Percentiles rank a stretch among this genome's conserved stretches.
These are phyloP conservation scores for Heteromurus nitidus DNA, from an alignment of 2,888 invertebrate species.

Conservation along the genomic window DNA sequence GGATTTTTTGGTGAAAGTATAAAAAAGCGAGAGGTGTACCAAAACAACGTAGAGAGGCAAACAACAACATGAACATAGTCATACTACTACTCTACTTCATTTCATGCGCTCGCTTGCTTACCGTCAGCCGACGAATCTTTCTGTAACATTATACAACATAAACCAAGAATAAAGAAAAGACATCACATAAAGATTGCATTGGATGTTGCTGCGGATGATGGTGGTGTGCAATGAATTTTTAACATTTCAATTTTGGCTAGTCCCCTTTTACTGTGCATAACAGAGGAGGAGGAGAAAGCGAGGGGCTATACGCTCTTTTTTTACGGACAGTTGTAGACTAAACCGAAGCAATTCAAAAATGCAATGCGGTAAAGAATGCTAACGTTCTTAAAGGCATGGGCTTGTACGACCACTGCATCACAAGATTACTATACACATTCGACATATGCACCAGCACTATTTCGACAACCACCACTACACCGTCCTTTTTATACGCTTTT, in stretches of 20 bases:
- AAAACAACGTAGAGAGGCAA: too few relatives aligned
- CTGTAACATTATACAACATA: slow-evolving; percentile 25
- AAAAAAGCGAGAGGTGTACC: too few relatives aligned
- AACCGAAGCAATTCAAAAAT: slow-evolving; percentile 42
- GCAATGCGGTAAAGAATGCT: slow-evolving; percentile 51
- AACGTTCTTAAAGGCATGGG: background rate
- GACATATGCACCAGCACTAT: slow-evolving; percentile 17
- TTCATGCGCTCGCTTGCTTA: too few relatives aligned
- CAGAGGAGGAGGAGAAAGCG: too few relatives aligned
- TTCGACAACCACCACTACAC: background rate
- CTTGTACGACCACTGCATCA: slow-evolving; percentile 4
- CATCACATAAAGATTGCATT: slow-evolving; percentile 70
- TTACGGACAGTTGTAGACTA: slow-evolving; percentile 1
- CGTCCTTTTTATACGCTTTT: slow-evolving; percentile 6
- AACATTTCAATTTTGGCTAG: slow-evolving; percentile 72
- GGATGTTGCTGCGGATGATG: slow-evolving; percentile 61
- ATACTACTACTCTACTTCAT: too few relatives aligned
- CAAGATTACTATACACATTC: slow-evolving; percentile 9
- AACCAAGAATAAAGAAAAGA: slow-evolving; percentile 49
- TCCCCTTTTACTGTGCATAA: slow-evolving; percentile 34
- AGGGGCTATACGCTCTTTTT: slow-evolving; percentile 29
- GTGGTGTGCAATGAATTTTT: slow-evolving; percentile 73
- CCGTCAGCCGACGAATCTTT: background rate
- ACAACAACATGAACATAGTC: too few relatives aligned
- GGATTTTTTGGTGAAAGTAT: too few relatives aligned